phyloP scores from a whole-genome alignment of 2,888 invertebrate species.

The Yponomeuta malinellus region DNA sequence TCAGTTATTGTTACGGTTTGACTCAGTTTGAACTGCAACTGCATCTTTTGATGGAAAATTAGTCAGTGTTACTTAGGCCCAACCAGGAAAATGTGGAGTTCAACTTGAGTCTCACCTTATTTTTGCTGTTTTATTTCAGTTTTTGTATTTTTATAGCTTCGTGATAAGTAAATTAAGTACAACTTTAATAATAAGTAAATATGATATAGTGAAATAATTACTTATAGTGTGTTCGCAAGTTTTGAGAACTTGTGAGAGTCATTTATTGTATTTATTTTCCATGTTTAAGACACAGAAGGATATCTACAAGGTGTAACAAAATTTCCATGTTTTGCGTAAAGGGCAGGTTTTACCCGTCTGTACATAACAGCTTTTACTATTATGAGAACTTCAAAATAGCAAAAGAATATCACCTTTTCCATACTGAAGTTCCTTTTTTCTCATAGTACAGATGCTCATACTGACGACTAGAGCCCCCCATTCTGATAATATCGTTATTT shows the following conservation, averaged over 20 bases:
- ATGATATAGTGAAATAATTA: neutral
- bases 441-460: no score
- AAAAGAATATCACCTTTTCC: no score
- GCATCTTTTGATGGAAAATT: no score
- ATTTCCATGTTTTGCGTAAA: no score
- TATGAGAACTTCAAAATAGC: no score
- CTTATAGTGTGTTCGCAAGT: neutral
- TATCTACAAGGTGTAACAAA: neutral
- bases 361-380: no score
- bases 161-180: neutral
- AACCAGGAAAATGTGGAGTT: neutral
- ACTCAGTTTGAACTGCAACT: no score
- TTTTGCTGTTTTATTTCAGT: constrained; percentile 2
- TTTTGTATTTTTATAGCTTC: constrained; percentile 19
- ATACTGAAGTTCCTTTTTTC: no score
- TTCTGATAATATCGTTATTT: no score
- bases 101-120: neutral
- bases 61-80: neutral
- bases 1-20: no score
- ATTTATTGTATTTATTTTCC: neutral
- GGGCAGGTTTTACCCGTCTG: no score
- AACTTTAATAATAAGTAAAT: neutral
- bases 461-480: no score
- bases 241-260: neutral
- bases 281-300: neutral